Conservation (phyloP, 2,113 vertebrate species). For the Fulica atra region DNA sequence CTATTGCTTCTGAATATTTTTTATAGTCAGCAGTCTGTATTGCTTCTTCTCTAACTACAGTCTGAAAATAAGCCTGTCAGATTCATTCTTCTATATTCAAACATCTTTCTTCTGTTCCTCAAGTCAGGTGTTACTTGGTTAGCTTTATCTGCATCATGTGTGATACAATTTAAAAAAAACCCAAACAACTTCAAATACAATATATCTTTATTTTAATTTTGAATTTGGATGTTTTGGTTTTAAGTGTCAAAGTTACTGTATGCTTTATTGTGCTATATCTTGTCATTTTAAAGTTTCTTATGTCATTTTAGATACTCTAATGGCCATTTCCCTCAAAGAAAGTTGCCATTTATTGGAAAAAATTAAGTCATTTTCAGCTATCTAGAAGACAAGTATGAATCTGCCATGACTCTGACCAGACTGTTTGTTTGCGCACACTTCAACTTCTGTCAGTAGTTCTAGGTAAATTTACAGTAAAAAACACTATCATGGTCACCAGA, state of each 20-base stretch:
- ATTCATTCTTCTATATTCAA: not conserved
- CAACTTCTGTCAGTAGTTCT: not conserved
- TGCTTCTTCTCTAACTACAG: not conserved
- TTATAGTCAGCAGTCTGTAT: not conserved
- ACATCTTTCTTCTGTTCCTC: not conserved
- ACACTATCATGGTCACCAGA: not conserved
- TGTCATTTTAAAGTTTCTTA: not conserved
- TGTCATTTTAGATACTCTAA: not conserved
- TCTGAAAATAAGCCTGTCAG: not conserved
- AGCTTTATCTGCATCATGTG: not conserved
- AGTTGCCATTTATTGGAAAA: not conserved
- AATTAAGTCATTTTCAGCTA: not conserved
- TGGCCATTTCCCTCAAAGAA: not conserved
- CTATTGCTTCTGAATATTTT: not conserved
- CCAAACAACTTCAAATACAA: not conserved
- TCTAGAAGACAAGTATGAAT: not conserved
- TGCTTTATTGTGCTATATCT: not conserved
- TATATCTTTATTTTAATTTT: not conserved
- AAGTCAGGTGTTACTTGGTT: not conserved
- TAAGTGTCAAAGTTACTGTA: not conserved
- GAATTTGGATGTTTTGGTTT: not conserved
- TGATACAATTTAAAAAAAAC: not conserved
- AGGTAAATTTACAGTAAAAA: not conserved
- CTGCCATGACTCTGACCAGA: not conserved
- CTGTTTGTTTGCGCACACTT: not conserved